A percentile compares a stretch with the other conserved stretches of the same genome.
Conservation (phyloP, 1,140 invertebrate genomes). For the Drosophila kikkawai region DNA sequence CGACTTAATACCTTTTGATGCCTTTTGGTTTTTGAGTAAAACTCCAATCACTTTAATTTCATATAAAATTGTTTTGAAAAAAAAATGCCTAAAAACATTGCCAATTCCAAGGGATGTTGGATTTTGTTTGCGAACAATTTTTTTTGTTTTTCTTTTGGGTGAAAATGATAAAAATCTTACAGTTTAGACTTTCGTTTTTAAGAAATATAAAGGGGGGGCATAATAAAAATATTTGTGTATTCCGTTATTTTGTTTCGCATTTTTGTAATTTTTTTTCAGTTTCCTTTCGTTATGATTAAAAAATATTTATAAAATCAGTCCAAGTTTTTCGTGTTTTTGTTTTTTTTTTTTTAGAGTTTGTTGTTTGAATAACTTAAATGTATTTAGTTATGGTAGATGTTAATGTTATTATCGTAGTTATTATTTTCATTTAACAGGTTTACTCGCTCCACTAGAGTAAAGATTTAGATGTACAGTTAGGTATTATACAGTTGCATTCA, state of each 20-base stretch:
- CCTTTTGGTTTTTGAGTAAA: constrained; percentile 72
- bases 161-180: constrained; percentile 26
- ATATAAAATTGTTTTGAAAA: constrained; percentile 34
- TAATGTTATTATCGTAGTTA: constrained; percentile 37
- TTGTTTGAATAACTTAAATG: constrained; percentile 67
- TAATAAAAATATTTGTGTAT: constrained; percentile 53
- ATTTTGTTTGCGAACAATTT: constrained; percentile 21
- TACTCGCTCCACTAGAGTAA: constrained; percentile 55
- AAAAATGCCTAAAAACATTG: constrained; percentile 44
- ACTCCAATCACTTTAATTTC: constrained; percentile 80
- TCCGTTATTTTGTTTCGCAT: constrained; percentile 47
- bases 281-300: constrained; percentile 72
- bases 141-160: constrained; percentile 6
- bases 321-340: constrained; percentile 79
- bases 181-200: constrained; percentile 41
- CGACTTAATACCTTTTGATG: constrained; percentile 63
- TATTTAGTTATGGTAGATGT: constrained; percentile 46
- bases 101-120: constrained; percentile 29
- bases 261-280: constrained; percentile 57
- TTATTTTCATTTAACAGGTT: constrained; percentile 50
- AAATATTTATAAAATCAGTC: constrained; percentile 84
- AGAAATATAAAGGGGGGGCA: constrained; percentile 52
- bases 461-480: constrained; percentile 49
- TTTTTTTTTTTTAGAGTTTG: constrained; percentile 63
- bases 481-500: constrained; percentile 62